These are phyloP conservation scores for Drosophila demipolita DNA, from an alignment of 2,888 invertebrate genomes.

Conservation along the genomic window DNA sequence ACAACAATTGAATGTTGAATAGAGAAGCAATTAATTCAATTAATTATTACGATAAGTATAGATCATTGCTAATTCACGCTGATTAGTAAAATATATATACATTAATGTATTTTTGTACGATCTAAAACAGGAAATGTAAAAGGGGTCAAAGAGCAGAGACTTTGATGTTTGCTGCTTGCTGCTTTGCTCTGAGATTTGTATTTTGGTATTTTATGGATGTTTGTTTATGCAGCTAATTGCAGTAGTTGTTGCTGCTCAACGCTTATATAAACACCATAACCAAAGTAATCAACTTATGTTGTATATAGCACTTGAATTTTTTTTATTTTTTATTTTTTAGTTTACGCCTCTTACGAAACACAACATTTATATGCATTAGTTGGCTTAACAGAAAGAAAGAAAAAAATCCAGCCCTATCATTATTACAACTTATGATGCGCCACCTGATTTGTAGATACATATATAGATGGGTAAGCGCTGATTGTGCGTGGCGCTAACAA, in stretches of 20 bases:
- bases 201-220: slow-evolving; percentile 31
- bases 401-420: slow-evolving; percentile 43
- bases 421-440: slow-evolving; percentile 50
- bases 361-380: slow-evolving; percentile 56
- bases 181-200: slow-evolving; percentile 6
- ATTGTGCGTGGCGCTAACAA: slow-evolving; percentile 61
- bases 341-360: slow-evolving; percentile 44
- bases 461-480: slow-evolving; percentile 35
- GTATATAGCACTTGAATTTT: slow-evolving; percentile 23
- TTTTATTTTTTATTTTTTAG: slow-evolving; percentile 13
- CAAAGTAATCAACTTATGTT: slow-evolving; percentile 28
- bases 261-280: slow-evolving; percentile 47
- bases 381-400: slow-evolving; percentile 1
- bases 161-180: slow-evolving; percentile 39
- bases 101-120: slow-evolving; percentile 19
- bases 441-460: slow-evolving; percentile 51
- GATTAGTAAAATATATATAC: slow-evolving; percentile 30
- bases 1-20: not conserved
- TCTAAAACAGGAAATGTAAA: slow-evolving; percentile 42
- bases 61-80: slow-evolving; percentile 7
- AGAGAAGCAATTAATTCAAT: slow-evolving; percentile 19
- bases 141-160: slow-evolving; percentile 50
- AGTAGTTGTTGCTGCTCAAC: slow-evolving; percentile 7
- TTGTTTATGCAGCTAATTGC: slow-evolving; percentile 64
- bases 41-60: slow-evolving; percentile 2